Base-by-base conservation (phyloP, 2,888 invertebrate genomes). In the Elegia similella region DNA sequence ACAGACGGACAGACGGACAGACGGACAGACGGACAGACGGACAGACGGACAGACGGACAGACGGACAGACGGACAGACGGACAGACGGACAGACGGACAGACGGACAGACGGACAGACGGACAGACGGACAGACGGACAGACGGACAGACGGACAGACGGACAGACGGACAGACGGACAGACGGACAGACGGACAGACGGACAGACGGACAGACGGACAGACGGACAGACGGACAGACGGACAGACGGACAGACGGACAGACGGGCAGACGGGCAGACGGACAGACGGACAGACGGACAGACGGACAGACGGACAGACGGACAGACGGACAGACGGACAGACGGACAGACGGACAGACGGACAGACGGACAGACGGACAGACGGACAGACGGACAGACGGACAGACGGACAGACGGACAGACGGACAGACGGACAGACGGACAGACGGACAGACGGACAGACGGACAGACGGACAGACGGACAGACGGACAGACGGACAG, bases 371-470 rank as follows among this genome's bases (percentile, higher is more conserved):
- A 43, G 43, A 43, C 43, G 15, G 43, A 43, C 43, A 43, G 43
- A 43, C 43, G 15, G 43, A 43, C 43, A 43, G 43, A 43, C 43
- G 15, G 43, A 43, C 43, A 43, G 43, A 43, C 43, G 15, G 43
- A 43, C 43, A 43, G 43, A 43, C 43, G 15, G 43, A 43, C 43
- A 43, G 43, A 43, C 43, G 15, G 43, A 43, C 43, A 43, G 43
- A 43, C 43, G 15, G 43, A 43, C 43, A 43, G 43, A 43, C 43
- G 15, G 43, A 43, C 15, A 53, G 56, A 56, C 56, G 15, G 43
- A 56, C 56, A 53, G 56, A 30, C 38, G 10, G 23, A 54, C 56
- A 53, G 30, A 55, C 16, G 15, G 52, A 30, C 53, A 54, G 52
- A 57, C 34, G 55, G 32, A 52, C 30, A 23, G 15, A 56, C 46